A percentile compares a stretch with the other conserved stretches of the same genome.
Evolutionary conservation across 2,113 vertebrate species (phyloP).

Genomic region (Mus pahari): DNA sequence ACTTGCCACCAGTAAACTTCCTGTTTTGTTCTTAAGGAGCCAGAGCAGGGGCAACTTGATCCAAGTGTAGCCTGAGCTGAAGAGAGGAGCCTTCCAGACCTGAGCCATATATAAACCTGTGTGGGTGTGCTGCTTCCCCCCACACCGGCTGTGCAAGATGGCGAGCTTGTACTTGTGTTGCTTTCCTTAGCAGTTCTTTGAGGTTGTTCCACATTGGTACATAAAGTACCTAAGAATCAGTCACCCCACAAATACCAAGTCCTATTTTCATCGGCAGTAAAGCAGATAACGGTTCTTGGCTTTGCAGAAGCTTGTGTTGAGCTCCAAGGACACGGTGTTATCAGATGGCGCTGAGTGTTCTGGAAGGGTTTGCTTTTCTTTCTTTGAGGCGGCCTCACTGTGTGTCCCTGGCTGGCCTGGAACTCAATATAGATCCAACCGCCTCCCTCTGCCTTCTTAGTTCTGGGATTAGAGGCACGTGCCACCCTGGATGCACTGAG

Average conservation of each 20-base stretch:
- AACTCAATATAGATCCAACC: not conserved
- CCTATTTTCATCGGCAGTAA: conserved; percentile 71
- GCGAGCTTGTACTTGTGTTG: not conserved
- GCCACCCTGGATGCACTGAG: not conserved
- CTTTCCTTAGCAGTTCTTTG: conserved; percentile 69
- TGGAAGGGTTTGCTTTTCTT: not conserved
- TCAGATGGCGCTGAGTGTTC: conserved; percentile 58
- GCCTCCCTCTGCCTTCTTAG: not conserved
- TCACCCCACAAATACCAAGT: conserved; percentile 66
- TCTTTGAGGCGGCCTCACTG: not conserved
- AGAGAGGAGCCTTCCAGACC: conserved; percentile 70
- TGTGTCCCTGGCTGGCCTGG: not conserved
- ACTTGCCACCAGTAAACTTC: no score
- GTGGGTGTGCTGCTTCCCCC: conserved; percentile 53
- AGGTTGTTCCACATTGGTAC: conserved; percentile 73
- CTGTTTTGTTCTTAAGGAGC: conserved; percentile 27
- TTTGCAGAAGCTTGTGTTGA: conserved; percentile 52
- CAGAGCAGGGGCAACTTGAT: conserved; percentile 17
- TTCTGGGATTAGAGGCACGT: not conserved
- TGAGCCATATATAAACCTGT: conserved; percentile 58
- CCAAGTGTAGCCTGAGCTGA: conserved; percentile 59
- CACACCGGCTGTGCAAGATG: conserved; percentile 73
- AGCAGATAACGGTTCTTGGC: conserved; percentile 52
- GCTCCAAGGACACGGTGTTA: not conserved
- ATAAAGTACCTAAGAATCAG: conserved; percentile 73